Conservation (phyloP, 2,113 vertebrate species). For the Boulengeromyrus knoepffleri region DNA sequence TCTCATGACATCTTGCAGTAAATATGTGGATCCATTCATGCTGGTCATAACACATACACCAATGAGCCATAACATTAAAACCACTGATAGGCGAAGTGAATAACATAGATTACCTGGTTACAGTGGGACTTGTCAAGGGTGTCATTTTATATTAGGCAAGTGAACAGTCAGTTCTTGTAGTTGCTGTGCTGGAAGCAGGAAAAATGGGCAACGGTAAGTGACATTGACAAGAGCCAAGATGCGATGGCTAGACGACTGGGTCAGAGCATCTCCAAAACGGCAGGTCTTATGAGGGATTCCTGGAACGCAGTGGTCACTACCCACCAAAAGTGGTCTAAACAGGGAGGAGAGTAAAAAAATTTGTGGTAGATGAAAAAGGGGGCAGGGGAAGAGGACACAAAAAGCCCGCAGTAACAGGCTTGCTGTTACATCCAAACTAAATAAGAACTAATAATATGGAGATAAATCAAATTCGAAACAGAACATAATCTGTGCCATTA, state of each 20-base stretch:
- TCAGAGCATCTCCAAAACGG: too few relatives aligned
- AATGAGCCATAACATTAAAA: background rate
- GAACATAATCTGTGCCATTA: background rate
- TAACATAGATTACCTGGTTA: background rate
- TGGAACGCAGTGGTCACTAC: background rate
- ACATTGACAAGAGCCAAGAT: too few relatives aligned
- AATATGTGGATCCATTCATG: background rate
- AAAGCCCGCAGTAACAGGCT: background rate
- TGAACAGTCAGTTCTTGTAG: background rate
- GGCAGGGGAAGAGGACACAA: background rate
- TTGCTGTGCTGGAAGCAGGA: background rate
- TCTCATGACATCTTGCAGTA: background rate
- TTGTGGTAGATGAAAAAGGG: background rate
- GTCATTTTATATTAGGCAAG: background rate
- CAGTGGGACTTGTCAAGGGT: background rate
- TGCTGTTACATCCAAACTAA: background rate
- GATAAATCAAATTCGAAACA: background rate
- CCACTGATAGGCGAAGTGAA: background rate
- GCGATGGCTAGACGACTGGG: too few relatives aligned
- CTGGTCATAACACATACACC: background rate
- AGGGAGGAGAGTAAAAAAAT: background rate
- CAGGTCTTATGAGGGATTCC: too few relatives aligned
- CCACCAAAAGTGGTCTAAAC: background rate
- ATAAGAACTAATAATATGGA: background rate
- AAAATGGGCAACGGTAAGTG: too few relatives aligned